These are phyloP conservation scores for Gymnothorax reevesii DNA, from an alignment of 2,797 vertebrate genomes.

Conservation along the genomic window DNA sequence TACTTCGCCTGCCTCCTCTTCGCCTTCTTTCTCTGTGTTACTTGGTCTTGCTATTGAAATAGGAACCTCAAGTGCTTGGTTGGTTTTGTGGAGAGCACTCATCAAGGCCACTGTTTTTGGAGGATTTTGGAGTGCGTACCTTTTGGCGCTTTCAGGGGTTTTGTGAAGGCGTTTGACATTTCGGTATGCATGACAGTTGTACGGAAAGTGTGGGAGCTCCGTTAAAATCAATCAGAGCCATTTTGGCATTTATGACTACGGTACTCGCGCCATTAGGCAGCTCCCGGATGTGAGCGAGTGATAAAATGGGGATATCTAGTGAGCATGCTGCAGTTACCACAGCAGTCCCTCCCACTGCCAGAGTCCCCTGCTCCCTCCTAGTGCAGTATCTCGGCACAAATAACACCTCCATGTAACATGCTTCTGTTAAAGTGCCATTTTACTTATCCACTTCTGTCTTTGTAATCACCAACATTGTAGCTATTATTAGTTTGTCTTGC, in stretches of 20 bases:
- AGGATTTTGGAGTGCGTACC: conserved; percentile 2
- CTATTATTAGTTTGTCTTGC: background rate
- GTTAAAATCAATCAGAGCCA: conserved; percentile 51
- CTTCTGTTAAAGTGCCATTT: background rate
- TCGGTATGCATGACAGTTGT: conserved; percentile 37
- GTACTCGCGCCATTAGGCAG: conserved; percentile 52
- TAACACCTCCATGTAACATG: background rate
- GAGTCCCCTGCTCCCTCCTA: background rate
- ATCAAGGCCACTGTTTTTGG: no score
- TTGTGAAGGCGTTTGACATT: conserved; percentile 41
- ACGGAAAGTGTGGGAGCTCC: conserved; percentile 47
- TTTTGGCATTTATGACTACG: conserved; percentile 57
- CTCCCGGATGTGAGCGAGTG: conserved; percentile 35
- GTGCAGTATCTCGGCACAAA: background rate
- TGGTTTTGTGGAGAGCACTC: background rate
- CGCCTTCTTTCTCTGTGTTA: background rate
- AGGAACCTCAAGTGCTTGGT: background rate
- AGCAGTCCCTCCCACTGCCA: conserved; percentile 12
- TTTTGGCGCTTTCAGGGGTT: conserved; percentile 41
- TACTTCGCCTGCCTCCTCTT: background rate
- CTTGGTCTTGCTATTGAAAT: background rate
- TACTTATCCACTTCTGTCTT: background rate
- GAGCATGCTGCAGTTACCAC: background rate
- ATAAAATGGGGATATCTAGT: background rate
- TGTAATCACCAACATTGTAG: background rate